Evolutionary conservation across 1,140 invertebrate genomes (phyloP).

Genomic region (Cyrtorhinus lividipennis): DNA sequence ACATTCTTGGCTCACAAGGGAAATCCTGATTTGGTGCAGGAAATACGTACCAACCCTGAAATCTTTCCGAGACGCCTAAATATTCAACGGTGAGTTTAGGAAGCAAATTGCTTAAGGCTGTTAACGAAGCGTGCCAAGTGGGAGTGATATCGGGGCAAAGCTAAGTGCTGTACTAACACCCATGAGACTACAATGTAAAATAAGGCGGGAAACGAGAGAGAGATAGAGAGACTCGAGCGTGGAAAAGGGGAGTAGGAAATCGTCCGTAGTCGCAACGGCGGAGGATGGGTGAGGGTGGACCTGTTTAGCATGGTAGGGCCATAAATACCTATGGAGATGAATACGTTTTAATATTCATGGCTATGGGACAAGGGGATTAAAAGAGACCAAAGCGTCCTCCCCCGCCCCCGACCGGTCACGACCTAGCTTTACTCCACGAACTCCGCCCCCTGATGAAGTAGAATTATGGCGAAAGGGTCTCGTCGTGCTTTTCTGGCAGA

Average conservation of each 20-base stretch:
- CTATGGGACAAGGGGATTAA: conserved; percentile 1
- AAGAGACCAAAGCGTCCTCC: conserved; percentile 1
- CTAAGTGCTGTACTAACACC: conserved; percentile 6
- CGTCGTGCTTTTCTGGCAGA: too few relatives aligned
- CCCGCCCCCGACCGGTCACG: not conserved
- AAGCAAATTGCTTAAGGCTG: not conserved
- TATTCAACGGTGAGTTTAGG: not conserved
- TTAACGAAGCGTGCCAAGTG: conserved; percentile 9
- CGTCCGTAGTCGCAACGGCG: not conserved
- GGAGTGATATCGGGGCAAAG: not conserved
- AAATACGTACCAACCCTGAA: not conserved
- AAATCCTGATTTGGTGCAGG: not conserved
- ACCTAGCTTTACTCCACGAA: not conserved
- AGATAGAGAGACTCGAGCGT: too few relatives aligned
- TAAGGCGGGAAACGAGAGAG: not conserved
- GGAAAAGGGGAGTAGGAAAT: conserved; percentile 6
- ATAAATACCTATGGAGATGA: conserved; percentile 10
- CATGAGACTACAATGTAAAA: conserved; percentile 3
- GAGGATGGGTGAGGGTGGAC: not conserved
- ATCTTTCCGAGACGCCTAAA: not conserved
- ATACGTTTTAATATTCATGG: conserved; percentile 8
- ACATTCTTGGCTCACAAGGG: not conserved
- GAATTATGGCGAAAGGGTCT: not conserved
- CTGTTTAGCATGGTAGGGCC: conserved; percentile 7
- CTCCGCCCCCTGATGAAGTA: not conserved